Evolutionary conservation across 1,140 invertebrate genomes (phyloP).

Genomic region (Lasioglossum albipes): DNA sequence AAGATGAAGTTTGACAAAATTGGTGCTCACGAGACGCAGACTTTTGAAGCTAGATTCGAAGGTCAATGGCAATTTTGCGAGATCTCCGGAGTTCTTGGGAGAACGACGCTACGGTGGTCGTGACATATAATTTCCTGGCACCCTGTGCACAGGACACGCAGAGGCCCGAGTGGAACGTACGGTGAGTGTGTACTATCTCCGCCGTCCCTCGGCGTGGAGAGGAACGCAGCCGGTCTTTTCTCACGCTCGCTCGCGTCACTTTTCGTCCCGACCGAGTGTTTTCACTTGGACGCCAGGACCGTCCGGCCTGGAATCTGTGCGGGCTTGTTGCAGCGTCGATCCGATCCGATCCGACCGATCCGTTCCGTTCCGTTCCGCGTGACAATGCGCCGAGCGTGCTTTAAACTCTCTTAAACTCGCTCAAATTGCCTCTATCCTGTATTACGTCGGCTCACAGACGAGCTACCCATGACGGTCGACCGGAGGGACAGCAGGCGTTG

Average conservation of each 20-base stretch:
- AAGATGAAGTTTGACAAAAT: too few species aligned
- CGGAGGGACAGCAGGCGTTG: conserved; percentile 50
- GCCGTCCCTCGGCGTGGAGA: conserved; percentile 17
- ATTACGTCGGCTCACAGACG: conserved; percentile 65
- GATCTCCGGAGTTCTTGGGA: too few species aligned
- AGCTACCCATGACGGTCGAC: conserved; percentile 60
- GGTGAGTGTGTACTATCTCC: conserved; percentile 1
- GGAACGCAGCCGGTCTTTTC: conserved; percentile 5
- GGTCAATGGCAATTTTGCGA: too few species aligned
- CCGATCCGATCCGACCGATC: too few species aligned
- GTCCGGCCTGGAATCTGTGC: conserved; percentile 5
- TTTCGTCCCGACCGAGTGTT: conserved; percentile 5
- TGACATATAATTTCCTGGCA: too few species aligned
- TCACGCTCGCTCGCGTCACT: conserved; percentile 37
- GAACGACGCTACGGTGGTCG: too few species aligned
- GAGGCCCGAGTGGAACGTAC: neutral
- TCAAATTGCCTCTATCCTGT: conserved; percentile 70
- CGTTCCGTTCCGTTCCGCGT: conserved; percentile 5
- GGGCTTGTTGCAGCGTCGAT: conserved; percentile 3
- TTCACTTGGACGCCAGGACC: neutral
- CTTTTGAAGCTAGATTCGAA: too few species aligned
- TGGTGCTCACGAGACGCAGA: too few species aligned
- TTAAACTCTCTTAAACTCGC: conserved; percentile 61
- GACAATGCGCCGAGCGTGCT: conserved; percentile 7
- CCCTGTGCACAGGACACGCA: neutral